Percentiles rank a stretch among this genome's conserved stretches.
These are phyloP conservation scores for Falco berigora DNA, from an alignment of 2,797 vertebrate species.

Conservation along the genomic window DNA sequence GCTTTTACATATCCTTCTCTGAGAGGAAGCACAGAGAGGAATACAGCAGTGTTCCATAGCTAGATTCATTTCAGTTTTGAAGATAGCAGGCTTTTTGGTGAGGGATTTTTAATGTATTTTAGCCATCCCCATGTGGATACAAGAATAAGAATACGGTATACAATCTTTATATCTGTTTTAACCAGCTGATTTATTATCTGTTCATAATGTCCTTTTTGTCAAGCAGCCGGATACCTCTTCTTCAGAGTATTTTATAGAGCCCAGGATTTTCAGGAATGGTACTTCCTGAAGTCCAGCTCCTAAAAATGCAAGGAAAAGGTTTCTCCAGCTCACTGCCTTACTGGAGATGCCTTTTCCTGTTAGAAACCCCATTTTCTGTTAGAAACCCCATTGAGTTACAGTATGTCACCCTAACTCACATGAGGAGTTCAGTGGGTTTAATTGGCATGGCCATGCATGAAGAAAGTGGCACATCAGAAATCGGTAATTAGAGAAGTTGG, in stretches of 20 bases:
- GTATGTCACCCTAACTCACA: neutral
- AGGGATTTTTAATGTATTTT: neutral
- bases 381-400: neutral
- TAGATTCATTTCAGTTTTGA: neutral
- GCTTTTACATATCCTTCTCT: neutral
- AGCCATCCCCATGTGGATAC: neutral
- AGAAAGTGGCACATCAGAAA: neutral
- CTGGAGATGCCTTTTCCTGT: neutral
- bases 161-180: neutral
- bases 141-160: neutral
- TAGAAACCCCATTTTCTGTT: neutral
- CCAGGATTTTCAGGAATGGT: conserved; percentile 51
- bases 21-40: neutral
- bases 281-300: conserved; percentile 59
- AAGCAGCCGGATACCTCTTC: conserved; percentile 61
- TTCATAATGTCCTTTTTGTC: neutral
- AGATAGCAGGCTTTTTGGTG: neutral
- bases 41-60: neutral
- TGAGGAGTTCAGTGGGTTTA: neutral
- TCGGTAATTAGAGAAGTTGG: neutral
- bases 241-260: conserved; percentile 56
- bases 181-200: neutral
- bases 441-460: neutral
- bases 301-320: conserved; percentile 60
- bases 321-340: conserved; percentile 54